Percentiles rank a stretch among this genome's conserved stretches.
These are phyloP conservation scores for Exephanes ischioxanthus DNA, from an alignment of 2,888 invertebrate genomes.

Conservation along the genomic window DNA sequence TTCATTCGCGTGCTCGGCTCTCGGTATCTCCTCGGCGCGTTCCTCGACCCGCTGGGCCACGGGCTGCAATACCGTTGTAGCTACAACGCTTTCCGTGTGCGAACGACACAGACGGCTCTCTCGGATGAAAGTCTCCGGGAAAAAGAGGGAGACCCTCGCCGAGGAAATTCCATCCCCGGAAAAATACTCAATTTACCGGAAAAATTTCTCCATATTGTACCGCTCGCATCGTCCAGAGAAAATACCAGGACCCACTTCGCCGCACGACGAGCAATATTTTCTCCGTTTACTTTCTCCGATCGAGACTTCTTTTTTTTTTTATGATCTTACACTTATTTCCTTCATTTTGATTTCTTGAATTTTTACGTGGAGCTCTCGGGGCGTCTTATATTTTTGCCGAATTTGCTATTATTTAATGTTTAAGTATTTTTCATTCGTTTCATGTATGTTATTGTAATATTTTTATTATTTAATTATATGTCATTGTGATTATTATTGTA, in stretches of 20 bases:
- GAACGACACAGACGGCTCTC: neutral
- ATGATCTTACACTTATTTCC: neutral
- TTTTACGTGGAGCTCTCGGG: neutral
- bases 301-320: conserved; percentile 3
- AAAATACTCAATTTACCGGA: neutral
- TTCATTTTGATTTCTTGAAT: neutral
- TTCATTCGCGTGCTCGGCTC: conserved; percentile 70
- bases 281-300: conserved; percentile 12
- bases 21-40: conserved; percentile 11
- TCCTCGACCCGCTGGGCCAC: neutral
- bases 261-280: conserved; percentile 1
- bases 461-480: no score
- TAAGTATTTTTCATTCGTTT: no score
- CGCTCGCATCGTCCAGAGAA: conserved; percentile 50
- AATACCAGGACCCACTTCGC: conserved; percentile 8
- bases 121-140: conserved; percentile 44
- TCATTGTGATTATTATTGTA: no score
- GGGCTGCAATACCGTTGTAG: neutral
- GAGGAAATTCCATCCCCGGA: conserved; percentile 78
- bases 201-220: conserved; percentile 77
- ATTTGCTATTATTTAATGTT: no score
- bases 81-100: neutral
- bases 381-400: no score
- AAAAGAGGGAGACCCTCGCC: conserved; percentile 49
- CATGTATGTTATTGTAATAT: no score